Percentiles rank a stretch among this genome's conserved stretches.
These are phyloP conservation scores for Cardiocondyla obscurior DNA, from an alignment of 1,140 invertebrate genomes.

Conservation along the genomic window DNA sequence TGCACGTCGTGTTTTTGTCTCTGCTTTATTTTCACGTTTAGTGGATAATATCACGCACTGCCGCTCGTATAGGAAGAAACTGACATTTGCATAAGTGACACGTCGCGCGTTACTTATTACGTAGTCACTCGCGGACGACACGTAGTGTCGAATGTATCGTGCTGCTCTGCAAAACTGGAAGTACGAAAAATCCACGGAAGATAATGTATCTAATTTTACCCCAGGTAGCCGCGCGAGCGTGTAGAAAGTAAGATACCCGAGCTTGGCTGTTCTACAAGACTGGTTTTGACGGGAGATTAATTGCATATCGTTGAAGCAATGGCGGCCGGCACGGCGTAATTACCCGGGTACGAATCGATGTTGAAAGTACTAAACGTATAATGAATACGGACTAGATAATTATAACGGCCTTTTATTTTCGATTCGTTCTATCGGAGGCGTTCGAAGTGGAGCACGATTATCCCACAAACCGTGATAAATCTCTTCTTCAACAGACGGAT, in stretches of 20 bases:
- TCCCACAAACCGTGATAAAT: conserved; percentile 8
- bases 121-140: background rate
- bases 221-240: background rate
- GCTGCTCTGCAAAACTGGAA: background rate
- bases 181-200: background rate
- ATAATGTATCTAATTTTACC: conserved; percentile 44
- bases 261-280: conserved; percentile 38
- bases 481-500: background rate
- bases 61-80: background rate
- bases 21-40: background rate
- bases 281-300: conserved; percentile 54
- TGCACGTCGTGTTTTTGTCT: background rate
- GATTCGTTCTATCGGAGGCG: conserved; percentile 10
- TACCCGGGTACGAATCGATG: conserved; percentile 31
- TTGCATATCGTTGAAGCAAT: conserved; percentile 47
- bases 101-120: background rate
- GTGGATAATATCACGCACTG: background rate
- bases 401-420: conserved; percentile 12
- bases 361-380: conserved; percentile 48
- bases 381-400: conserved; percentile 37
- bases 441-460: conserved; percentile 1
- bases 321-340: conserved; percentile 42
- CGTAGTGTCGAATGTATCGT: background rate
- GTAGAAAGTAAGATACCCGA: conserved; percentile 35
- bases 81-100: conserved; percentile 29